Evolutionary conservation across 2,888 invertebrate species (phyloP).

Genomic region (Metacarcinus magister): DNA sequence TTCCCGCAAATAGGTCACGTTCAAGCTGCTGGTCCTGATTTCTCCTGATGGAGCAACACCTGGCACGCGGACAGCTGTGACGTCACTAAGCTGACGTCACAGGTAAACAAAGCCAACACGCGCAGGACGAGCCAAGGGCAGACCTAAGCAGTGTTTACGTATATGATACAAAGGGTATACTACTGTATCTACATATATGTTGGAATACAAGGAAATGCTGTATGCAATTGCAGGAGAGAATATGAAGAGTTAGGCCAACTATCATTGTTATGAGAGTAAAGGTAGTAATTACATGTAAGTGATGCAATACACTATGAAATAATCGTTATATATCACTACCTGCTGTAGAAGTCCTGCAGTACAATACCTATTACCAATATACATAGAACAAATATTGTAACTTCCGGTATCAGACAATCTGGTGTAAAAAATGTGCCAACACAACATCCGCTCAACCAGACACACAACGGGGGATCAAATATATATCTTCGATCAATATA

Average conservation of each 20-base stretch:
- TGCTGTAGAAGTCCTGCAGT: neutral
- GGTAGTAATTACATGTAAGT: neutral
- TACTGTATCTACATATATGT: neutral
- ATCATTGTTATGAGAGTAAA: neutral
- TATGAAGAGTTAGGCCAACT: neutral
- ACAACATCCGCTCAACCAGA: slow-evolving; percentile 9
- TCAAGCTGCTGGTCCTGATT: neutral
- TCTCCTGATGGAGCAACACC: slow-evolving; percentile 4
- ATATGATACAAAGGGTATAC: neutral
- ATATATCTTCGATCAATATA: neutral
- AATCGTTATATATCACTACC: neutral
- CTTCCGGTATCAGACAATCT: neutral
- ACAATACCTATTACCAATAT: neutral
- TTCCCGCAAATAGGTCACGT: neutral
- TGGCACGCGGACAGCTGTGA: slow-evolving; percentile 15
- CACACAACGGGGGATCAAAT: neutral
- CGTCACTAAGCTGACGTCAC: neutral
- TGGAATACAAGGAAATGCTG: neutral
- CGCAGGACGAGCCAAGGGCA: neutral
- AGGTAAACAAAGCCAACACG: neutral
- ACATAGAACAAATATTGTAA: neutral
- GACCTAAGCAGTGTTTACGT: neutral
- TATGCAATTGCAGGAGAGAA: neutral
- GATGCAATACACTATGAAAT: neutral
- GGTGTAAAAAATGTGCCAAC: neutral